Evolutionary conservation across 2,888 invertebrate genomes (phyloP).

Genomic region (Sclerodermus sp.): DNA sequence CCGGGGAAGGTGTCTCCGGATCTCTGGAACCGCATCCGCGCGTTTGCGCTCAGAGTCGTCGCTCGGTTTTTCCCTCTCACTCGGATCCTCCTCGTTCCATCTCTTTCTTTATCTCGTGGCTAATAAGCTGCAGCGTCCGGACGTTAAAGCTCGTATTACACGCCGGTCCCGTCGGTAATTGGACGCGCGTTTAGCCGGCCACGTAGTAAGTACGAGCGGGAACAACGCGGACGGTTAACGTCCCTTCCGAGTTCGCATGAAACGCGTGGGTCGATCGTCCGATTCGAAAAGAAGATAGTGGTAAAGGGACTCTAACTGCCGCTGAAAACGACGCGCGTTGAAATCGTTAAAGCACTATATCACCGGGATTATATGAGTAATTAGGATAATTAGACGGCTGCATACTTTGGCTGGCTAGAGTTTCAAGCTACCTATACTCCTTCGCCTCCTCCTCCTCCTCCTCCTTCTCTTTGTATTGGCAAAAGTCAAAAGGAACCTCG

Average conservation of each 20-base stretch:
- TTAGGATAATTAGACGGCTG: no score
- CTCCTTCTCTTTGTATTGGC: no score
- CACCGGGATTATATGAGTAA: no score
- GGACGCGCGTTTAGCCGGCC: constrained; percentile 35
- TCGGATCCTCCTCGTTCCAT: constrained; percentile 1
- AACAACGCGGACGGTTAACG: constrained; percentile 6
- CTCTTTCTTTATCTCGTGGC: constrained; percentile 8
- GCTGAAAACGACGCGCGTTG: no score
- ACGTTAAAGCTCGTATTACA: constrained; percentile 42
- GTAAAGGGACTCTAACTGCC: no score
- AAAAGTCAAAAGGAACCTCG: no score
- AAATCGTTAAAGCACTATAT: no score
- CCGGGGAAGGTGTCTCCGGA: no score
- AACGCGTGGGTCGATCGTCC: constrained; percentile 1
- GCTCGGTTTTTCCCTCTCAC: constrained; percentile 1
- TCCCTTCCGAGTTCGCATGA: constrained; percentile 16
- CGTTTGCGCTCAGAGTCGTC: not conserved
- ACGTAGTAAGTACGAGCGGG: constrained; percentile 12
- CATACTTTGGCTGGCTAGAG: no score
- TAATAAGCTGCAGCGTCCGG: constrained; percentile 31
- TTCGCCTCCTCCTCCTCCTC: no score
- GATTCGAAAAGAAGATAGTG: constrained; percentile 13
- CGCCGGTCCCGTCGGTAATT: constrained; percentile 43
- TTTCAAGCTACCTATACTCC: no score
- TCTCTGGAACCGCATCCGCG: no score